A percentile compares a stretch with the other conserved stretches of the same genome.
Conservation (phyloP, 2,888 invertebrate species). For the Luperina testacea region DNA sequence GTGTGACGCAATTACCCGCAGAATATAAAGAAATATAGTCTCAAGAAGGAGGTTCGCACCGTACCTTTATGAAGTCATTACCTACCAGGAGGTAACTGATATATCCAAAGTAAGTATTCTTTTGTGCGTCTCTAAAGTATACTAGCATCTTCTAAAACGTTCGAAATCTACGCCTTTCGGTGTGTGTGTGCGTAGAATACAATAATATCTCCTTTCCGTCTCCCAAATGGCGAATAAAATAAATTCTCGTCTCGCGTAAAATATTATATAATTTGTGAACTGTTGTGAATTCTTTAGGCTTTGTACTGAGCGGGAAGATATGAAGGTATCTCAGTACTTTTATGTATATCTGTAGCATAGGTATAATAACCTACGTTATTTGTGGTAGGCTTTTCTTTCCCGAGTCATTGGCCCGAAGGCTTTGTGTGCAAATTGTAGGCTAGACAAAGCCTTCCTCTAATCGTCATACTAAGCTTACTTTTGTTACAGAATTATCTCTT, state of each 20-base stretch:
- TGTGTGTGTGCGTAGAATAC: constrained; percentile 62
- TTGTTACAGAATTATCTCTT: neutral
- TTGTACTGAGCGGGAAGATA: constrained; percentile 26
- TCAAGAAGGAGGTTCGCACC: neutral
- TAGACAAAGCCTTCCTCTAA: neutral
- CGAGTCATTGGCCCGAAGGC: constrained; percentile 1
- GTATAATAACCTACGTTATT: neutral
- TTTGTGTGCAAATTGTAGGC: neutral
- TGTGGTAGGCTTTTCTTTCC: constrained; percentile 6
- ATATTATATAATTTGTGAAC: constrained; percentile 69
- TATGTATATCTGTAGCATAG: neutral
- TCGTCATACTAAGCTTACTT: neutral
- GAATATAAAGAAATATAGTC: neutral
- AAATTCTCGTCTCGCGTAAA: constrained; percentile 69
- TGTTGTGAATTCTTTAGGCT: constrained; percentile 68
- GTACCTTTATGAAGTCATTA: neutral
- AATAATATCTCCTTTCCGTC: constrained; percentile 70
- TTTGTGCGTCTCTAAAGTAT: constrained; percentile 8
- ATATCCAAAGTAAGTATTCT: constrained; percentile 2
- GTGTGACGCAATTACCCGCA: neutral
- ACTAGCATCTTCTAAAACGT: constrained; percentile 12
- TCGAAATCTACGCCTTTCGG: constrained; percentile 31
- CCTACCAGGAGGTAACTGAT: neutral
- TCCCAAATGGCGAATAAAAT: constrained; percentile 71
- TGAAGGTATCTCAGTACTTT: neutral